phyloP scores from a whole-genome alignment of 2,888 invertebrate species.

The Drosophila lacicola region DNA sequence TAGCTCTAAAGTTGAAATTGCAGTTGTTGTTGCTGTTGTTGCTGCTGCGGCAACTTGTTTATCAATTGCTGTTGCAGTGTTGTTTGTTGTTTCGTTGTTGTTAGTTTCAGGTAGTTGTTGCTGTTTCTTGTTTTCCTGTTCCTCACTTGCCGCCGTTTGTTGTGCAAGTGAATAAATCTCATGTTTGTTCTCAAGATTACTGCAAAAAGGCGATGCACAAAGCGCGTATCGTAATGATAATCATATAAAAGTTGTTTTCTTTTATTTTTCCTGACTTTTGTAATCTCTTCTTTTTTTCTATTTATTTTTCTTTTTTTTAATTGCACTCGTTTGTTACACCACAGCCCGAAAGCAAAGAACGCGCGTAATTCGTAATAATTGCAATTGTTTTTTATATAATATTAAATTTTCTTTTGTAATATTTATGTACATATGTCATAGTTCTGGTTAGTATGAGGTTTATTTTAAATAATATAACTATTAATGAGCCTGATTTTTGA shows the following conservation, averaged over 20 bases:
- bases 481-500: slow-evolving; percentile 57
- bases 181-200: slow-evolving; percentile 85
- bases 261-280: background rate
- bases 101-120: slow-evolving; percentile 50
- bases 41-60: slow-evolving; percentile 31
- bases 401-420: background rate
- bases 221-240: slow-evolving; percentile 65
- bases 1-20: slow-evolving; percentile 42
- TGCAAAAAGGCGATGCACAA: slow-evolving; percentile 81
- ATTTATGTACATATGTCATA: background rate
- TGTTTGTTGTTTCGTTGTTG: slow-evolving; percentile 46
- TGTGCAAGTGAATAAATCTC: slow-evolving; percentile 85
- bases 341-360: slow-evolving; percentile 54
- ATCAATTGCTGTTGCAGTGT: slow-evolving; percentile 19
- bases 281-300: slow-evolving; percentile 21
- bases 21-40: slow-evolving; percentile 24
- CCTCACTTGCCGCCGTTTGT: slow-evolving; percentile 85
- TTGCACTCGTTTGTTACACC: slow-evolving; percentile 79
- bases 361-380: slow-evolving; percentile 45
- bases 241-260: slow-evolving; percentile 19
- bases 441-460: background rate
- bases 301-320: slow-evolving; percentile 8
- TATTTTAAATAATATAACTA: background rate
- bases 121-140: slow-evolving; percentile 61
- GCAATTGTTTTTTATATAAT: slow-evolving; percentile 3